A percentile compares a stretch with the other conserved stretches of the same genome.
phyloP scores from a whole-genome alignment of 2,797 vertebrate genomes.

The Aviceda leuphotes region DNA sequence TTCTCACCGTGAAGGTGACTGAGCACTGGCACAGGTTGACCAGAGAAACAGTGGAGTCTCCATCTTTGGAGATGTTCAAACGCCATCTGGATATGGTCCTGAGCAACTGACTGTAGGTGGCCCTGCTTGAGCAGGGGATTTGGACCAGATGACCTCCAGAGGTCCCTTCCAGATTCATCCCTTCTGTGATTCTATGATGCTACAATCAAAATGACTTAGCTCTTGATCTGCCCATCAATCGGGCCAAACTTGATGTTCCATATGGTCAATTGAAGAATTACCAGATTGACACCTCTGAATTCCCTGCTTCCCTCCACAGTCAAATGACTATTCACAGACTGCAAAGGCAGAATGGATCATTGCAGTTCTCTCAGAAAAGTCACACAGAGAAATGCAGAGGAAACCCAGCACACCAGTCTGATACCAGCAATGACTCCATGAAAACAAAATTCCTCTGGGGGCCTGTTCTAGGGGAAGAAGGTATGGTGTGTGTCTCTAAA shows the following conservation, averaged over 20 bases:
- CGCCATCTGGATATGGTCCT: not conserved
- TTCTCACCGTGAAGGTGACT: not conserved
- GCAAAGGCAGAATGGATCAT: not conserved
- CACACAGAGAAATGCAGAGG: not conserved
- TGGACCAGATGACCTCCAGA: not conserved
- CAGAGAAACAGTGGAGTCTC: not conserved
- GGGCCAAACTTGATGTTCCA: not conserved
- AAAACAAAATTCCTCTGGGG: not conserved
- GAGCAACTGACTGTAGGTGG: not conserved
- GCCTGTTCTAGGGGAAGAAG: not conserved
- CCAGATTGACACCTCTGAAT: not conserved
- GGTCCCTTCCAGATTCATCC: not conserved
- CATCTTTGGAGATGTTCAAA: not conserved
- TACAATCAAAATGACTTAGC: not conserved
- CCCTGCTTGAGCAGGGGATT: not conserved
- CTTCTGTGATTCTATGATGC: not conserved
- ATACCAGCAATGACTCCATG: not conserved
- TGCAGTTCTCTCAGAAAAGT: not conserved
- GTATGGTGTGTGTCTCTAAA: not conserved
- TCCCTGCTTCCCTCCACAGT: rapidly evolving
- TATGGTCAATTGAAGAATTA: not conserved
- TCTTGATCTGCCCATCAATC: not conserved
- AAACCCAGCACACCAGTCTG: not conserved
- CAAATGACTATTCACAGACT: not conserved
- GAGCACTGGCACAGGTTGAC: not conserved